These are phyloP conservation scores for Sphenodon punctatus DNA, from an alignment of 2,797 vertebrate genomes.

Conservation along the genomic window DNA sequence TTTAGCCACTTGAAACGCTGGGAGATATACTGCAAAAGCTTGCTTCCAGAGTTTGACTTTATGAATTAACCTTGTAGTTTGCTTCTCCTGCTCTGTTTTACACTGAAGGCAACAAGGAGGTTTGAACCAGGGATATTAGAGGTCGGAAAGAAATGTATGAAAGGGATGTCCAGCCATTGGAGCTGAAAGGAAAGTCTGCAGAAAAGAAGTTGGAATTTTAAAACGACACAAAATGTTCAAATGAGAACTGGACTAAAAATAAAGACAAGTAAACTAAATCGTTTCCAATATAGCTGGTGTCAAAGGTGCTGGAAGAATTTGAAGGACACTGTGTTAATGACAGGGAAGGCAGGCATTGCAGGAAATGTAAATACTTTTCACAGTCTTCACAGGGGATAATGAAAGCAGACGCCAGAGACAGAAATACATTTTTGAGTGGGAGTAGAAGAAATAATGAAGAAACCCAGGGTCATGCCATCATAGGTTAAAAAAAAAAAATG, in stretches of 20 bases:
- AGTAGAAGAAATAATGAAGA: conserved; percentile 23
- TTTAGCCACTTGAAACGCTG: no score
- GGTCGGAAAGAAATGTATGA: accelerated
- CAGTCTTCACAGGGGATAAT: conserved; percentile 10
- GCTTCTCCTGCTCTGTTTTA: not conserved
- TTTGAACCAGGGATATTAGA: not conserved
- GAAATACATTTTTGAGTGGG: not conserved
- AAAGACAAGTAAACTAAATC: not conserved
- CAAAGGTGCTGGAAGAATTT: conserved; percentile 12
- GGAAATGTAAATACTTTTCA: conserved; percentile 15
- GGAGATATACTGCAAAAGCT: not conserved
- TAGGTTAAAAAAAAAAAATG: not conserved
- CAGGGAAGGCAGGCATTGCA: not conserved
- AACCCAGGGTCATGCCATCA: not conserved
- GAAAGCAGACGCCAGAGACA: not conserved
- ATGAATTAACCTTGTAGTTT: no score
- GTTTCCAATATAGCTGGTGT: not conserved
- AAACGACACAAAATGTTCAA: conserved; percentile 2
- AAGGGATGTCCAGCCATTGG: not conserved
- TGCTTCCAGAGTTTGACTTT: not conserved
- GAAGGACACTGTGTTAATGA: accelerated
- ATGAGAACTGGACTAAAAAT: not conserved
- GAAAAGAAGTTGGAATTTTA: not conserved
- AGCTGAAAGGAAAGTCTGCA: not conserved
- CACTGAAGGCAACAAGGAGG: not conserved